A percentile compares a stretch with the other conserved stretches of the same genome.
Evolutionary conservation across 1,140 invertebrate species (phyloP).

Genomic region (Calosoma granatense): DNA sequence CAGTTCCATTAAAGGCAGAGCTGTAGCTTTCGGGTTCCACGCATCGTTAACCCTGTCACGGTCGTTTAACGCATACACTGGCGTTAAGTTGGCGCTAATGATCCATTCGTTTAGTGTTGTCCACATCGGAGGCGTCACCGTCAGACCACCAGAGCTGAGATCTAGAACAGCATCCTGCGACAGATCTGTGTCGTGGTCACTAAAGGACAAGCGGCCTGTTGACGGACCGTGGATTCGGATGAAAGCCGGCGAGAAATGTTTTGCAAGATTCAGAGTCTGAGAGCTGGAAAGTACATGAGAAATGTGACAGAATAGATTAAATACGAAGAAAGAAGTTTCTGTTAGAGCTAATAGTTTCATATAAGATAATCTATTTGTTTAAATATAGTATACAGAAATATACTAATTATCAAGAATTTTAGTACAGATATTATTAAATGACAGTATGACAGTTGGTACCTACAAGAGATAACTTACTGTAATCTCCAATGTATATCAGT

Average conservation of each 20-base stretch:
- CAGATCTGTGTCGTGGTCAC: conserved; percentile 25
- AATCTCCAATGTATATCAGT: no score
- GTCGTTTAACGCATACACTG: conserved; percentile 39
- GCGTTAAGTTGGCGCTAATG: conserved; percentile 35
- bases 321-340: no score
- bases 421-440: no score
- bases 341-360: no score
- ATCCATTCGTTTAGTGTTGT: conserved; percentile 38
- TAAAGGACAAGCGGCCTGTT: conserved; percentile 40
- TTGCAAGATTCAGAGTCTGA: conserved; percentile 42
- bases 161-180: conserved; percentile 12
- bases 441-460: no score
- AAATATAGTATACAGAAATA: neutral
- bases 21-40: conserved; percentile 41
- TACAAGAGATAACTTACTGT: no score
- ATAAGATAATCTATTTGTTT: conserved; percentile 2
- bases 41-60: conserved; percentile 27
- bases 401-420: conserved; percentile 9
- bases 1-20: conserved; percentile 42
- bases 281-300: no score
- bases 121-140: conserved; percentile 32
- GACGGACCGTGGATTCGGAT: conserved; percentile 47
- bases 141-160: conserved; percentile 6
- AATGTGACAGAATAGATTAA: no score
- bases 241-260: conserved; percentile 47